Evolutionary conservation across 2,888 invertebrate genomes (phyloP), one percentile per base, ranked within the genome.

Genomic region (Tetrapedia diversipes): DNA sequence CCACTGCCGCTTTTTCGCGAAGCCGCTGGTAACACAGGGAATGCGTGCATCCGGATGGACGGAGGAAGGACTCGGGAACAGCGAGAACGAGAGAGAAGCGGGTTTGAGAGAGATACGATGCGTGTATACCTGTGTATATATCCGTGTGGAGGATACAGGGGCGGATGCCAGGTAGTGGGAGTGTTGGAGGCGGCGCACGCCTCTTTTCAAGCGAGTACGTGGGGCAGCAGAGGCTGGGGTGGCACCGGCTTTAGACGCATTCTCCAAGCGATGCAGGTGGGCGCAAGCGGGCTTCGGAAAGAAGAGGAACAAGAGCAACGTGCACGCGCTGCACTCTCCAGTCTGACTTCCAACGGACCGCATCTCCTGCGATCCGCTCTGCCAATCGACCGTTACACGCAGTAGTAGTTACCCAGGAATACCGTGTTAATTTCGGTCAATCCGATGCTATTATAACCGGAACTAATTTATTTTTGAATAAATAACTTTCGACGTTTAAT

Each of bases 131-230:
- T 70, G 64, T 60, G 37, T 59, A 32, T 57, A 45, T 65, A 45
- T 57, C 39, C 39, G 54, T 60, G 68, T 66, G 75, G 73, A 82
- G 84, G 81, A 83, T 84, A 85, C 84, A 86, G 88, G 86, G 88
- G 88, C 85, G 88, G 87, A 75, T 64, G 81, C 61, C 74, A 57
- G 71, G 70, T 82, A 69, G 87, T 88, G 87, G 87, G 87, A 83
- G 82, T 53, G 29, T 54, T 63, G 87, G 85, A 85, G 88, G 88
- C 88, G 88, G 88, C 87, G 87, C 88, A 86, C 87, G 82, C 86
- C 86, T 82, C 82, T 86, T 83, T 80, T 79, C 70, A 81, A 79
- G 81, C 80, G 76, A 70, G 69, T 80, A 79, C 82, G 83, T 82
- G 80, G 75, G 80, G 74, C 82, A 74, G 78, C 77, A 32, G 75